Evolutionary conservation across 2,888 invertebrate genomes (phyloP).

Genomic region (Heteromyza rotundicornis): DNA sequence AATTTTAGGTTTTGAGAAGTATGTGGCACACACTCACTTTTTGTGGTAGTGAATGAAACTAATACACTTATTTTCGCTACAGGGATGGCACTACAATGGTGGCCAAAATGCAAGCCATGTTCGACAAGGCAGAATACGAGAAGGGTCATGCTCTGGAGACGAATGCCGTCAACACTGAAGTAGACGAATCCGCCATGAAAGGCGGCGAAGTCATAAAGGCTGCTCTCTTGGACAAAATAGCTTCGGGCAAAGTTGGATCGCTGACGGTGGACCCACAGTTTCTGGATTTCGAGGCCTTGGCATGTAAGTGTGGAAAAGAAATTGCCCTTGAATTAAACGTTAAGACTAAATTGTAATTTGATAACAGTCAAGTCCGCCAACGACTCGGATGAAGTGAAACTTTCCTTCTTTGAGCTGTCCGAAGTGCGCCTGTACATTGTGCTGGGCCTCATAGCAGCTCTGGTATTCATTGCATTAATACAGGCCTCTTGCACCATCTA

Average conservation of each 20-base stretch:
- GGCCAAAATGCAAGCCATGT: constrained; percentile 76
- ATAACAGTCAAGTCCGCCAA: constrained; percentile 35
- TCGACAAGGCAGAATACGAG: constrained; percentile 74
- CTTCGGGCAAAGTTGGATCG: constrained; percentile 77
- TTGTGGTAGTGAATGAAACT: neutral
- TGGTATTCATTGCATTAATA: constrained; percentile 78
- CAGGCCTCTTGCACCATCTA: constrained; percentile 86
- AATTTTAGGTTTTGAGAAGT: constrained; percentile 76
- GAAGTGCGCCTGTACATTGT: constrained; percentile 82
- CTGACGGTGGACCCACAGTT: constrained; percentile 83
- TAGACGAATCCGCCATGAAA: constrained; percentile 39
- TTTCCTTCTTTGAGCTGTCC: constrained; percentile 70
- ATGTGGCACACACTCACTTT: no score
- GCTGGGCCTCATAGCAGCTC: constrained; percentile 79
- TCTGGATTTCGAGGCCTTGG: constrained; percentile 74
- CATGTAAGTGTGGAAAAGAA: constrained; percentile 73
- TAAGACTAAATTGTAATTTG: neutral
- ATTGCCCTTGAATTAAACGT: no score
- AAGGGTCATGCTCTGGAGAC: constrained; percentile 65
- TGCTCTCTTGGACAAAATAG: constrained; percentile 73
- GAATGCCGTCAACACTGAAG: constrained; percentile 38
- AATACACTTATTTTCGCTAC: constrained; percentile 23
- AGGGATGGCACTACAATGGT: constrained; percentile 73
- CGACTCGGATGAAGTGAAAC: constrained; percentile 59
- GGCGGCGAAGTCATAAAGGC: constrained; percentile 63